These are phyloP conservation scores for Mustela lutreola DNA, from an alignment of 2,113 vertebrate genomes.

Conservation along the genomic window DNA sequence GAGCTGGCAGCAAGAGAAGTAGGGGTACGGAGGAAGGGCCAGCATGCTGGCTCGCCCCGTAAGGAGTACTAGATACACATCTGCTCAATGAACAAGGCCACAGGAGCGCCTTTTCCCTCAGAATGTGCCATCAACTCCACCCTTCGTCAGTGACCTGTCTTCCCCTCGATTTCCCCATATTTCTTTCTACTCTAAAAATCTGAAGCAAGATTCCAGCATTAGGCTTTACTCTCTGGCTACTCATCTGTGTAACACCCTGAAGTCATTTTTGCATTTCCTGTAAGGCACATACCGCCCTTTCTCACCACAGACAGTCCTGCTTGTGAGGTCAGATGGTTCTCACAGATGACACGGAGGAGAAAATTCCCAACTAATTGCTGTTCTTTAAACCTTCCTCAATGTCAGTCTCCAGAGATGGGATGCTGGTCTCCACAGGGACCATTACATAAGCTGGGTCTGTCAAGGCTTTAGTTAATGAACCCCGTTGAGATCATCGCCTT, in stretches of 20 bases:
- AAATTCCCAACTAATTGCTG: conserved; percentile 57
- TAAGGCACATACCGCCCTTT: conserved; percentile 62
- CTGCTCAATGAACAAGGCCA: neutral
- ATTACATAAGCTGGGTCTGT: conserved; percentile 59
- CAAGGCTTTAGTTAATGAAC: conserved; percentile 18
- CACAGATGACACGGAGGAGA: conserved; percentile 18
- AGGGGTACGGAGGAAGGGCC: neutral
- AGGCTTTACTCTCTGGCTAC: conserved; percentile 24
- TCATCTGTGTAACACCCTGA: conserved; percentile 67
- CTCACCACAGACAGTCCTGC: conserved; percentile 55
- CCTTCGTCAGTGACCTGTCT: neutral
- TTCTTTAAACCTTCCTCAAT: neutral
- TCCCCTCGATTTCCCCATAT: neutral
- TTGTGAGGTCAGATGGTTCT: conserved; percentile 60
- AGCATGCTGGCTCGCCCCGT: neutral
- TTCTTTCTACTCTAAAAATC: neutral
- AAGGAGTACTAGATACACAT: neutral
- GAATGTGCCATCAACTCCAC: neutral
- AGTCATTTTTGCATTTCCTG: conserved; percentile 76
- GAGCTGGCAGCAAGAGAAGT: neutral
- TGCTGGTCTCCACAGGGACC: conserved; percentile 55
- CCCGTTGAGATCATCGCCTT: conserved; percentile 72
- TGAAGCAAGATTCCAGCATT: neutral
- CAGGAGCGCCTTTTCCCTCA: neutral
- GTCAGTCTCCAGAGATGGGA: conserved; percentile 59